Percentiles rank a stretch among this genome's conserved stretches.
Evolutionary conservation across 2,888 invertebrate species (phyloP).

Genomic region (Phrixothrix hirtus): DNA sequence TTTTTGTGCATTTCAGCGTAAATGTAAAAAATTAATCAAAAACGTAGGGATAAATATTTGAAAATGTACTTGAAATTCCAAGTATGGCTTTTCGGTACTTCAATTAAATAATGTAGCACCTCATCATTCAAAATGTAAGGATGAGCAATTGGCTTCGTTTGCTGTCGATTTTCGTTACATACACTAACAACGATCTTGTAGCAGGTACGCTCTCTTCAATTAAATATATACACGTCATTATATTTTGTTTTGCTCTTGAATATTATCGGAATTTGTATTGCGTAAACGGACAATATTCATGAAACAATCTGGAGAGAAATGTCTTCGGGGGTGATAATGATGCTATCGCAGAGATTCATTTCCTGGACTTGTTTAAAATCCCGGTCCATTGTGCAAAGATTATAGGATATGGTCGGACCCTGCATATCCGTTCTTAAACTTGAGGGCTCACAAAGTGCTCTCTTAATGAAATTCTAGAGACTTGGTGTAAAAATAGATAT

Average conservation of each 20-base stretch:
- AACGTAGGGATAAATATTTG: too few species aligned
- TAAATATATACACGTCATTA: slow-evolving; percentile 8
- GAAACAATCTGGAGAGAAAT: slow-evolving; percentile 14
- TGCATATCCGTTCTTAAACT: slow-evolving; percentile 25
- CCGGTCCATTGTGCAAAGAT: slow-evolving; percentile 47
- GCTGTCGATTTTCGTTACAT: slow-evolving; percentile 34
- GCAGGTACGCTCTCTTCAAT: slow-evolving; percentile 31
- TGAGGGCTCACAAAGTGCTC: slow-evolving; percentile 8
- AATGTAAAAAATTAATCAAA: too few species aligned
- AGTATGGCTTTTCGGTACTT: slow-evolving; percentile 30
- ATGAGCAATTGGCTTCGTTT: slow-evolving; percentile 46
- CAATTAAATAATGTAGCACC: slow-evolving; percentile 40
- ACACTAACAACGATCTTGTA: slow-evolving; percentile 37
- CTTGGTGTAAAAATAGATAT: neutral
- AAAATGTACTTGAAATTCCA: slow-evolving; percentile 3
- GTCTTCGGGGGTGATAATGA: slow-evolving; percentile 48
- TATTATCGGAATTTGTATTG: slow-evolving; percentile 6
- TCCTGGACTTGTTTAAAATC: slow-evolving; percentile 52
- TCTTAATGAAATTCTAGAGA: slow-evolving; percentile 10
- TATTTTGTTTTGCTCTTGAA: slow-evolving; percentile 9
- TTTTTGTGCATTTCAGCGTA: neutral
- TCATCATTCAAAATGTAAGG: slow-evolving; percentile 27
- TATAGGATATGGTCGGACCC: slow-evolving; percentile 33
- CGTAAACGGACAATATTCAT: slow-evolving; percentile 7
- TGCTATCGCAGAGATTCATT: slow-evolving; percentile 53